Conservation (phyloP, 2,113 vertebrate genomes). For the Neolamprologus tretocephalus region DNA sequence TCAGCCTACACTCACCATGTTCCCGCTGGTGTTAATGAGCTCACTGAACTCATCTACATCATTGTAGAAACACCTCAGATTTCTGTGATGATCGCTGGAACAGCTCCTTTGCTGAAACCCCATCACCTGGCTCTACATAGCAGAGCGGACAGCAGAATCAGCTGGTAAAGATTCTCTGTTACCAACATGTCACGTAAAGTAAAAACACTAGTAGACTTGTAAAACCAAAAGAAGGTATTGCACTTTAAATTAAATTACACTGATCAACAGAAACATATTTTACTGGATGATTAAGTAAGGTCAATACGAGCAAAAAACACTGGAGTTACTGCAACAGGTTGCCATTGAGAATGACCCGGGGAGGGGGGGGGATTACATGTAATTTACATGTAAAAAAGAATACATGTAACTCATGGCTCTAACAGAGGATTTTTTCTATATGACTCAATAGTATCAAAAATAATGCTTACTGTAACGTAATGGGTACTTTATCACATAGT, state of each 20-base stretch:
- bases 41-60: not conserved
- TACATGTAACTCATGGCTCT: not conserved
- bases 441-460: not conserved
- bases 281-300: not conserved
- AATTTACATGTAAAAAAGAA: not conserved
- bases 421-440: not conserved
- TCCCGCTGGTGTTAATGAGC: not conserved
- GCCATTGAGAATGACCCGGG: not conserved
- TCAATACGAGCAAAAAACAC: not conserved
- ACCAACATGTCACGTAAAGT: not conserved
- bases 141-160: not conserved
- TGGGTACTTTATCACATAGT: not conserved
- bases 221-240: not conserved
- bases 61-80: not conserved
- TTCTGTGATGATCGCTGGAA: not conserved
- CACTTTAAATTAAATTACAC: fast-evolving
- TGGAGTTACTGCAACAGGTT: not conserved
- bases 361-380: not conserved
- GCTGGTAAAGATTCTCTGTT: not conserved
- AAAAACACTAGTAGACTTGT: not conserved
- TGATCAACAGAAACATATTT: not conserved
- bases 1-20: not conserved
- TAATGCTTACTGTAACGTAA: not conserved
- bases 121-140: not conserved
- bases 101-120: not conserved